Conservation (phyloP, 2,113 vertebrate species). For the Aegotheles bennettii region DNA sequence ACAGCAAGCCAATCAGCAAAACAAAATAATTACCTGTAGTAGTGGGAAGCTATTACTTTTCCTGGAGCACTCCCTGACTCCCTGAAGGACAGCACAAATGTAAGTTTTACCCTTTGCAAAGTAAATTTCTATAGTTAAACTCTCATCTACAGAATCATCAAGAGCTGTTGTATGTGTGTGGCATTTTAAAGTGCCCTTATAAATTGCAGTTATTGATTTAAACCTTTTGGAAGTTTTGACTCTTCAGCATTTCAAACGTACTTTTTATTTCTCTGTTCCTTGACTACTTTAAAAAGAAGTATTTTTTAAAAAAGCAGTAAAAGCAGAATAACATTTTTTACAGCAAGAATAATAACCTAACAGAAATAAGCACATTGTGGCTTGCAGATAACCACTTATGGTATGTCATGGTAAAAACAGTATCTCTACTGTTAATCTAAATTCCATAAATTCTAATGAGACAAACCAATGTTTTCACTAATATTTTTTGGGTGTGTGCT, state of each 20-base stretch:
- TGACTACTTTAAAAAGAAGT: neutral
- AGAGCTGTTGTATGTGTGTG: neutral
- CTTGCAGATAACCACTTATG: neutral
- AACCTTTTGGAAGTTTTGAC: neutral
- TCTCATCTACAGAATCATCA: neutral
- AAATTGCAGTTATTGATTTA: neutral
- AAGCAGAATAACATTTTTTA: neutral
- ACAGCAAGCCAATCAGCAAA: conserved; percentile 32
- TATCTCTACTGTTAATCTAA: neutral
- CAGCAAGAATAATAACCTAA: neutral
- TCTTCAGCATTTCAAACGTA: neutral
- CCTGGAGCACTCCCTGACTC: conserved; percentile 55
- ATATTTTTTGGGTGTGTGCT: neutral
- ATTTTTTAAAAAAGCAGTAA: neutral
- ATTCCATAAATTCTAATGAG: neutral
- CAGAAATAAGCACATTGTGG: neutral
- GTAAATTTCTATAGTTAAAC: neutral
- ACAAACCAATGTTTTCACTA: neutral
- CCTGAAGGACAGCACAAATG: conserved; percentile 33
- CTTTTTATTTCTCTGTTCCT: neutral
- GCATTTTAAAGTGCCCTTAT: neutral
- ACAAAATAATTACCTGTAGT: conserved; percentile 48
- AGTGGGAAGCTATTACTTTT: conserved; percentile 60
- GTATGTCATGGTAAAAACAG: neutral
- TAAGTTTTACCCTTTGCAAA: conserved; percentile 10